These are phyloP conservation scores for Bryconaethiops microstoma DNA, from an alignment of 2,797 vertebrate genomes.

Conservation along the genomic window DNA sequence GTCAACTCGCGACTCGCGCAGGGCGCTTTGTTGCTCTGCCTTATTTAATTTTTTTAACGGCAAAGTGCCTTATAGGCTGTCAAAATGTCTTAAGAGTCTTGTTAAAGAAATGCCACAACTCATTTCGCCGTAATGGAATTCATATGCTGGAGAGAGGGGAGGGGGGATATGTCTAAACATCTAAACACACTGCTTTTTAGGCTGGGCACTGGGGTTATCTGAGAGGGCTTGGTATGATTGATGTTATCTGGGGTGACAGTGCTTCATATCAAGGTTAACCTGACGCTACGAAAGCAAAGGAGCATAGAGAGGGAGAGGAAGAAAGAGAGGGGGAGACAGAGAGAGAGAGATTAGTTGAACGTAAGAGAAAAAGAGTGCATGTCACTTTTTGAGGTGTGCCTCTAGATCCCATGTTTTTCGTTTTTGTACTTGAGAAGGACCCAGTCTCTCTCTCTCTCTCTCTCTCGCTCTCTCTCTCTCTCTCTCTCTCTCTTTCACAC, in stretches of 20 bases:
- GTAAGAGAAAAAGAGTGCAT: neutral
- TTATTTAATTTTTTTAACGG: conserved; percentile 67
- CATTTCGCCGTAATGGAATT: conserved; percentile 78
- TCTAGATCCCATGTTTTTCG: neutral
- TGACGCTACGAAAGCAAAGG: conserved; percentile 73
- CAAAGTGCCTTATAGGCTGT: conserved; percentile 78
- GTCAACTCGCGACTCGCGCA: conserved; percentile 62
- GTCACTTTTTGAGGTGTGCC: neutral
- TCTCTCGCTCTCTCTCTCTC: conserved; percentile 35
- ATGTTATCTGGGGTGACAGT: conserved; percentile 80
- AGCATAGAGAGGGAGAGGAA: conserved; percentile 29
- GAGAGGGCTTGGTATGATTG: conserved; percentile 79
- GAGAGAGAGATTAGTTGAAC: neutral
- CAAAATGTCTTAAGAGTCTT: conserved; percentile 80
- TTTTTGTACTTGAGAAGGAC: neutral
- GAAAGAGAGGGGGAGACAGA: conserved; percentile 11
- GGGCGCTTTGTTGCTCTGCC: conserved; percentile 61
- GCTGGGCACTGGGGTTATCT: conserved; percentile 79
- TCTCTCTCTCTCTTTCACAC: conserved; percentile 41
- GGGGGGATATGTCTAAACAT: conserved; percentile 76
- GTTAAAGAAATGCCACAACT: conserved; percentile 82
- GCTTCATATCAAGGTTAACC: conserved; percentile 83
- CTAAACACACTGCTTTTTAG: conserved; percentile 82
- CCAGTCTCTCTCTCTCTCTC: conserved; percentile 32
- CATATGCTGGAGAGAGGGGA: conserved; percentile 74